Base-by-base conservation (phyloP, 2,113 vertebrate species). In the Fulica atra region DNA sequence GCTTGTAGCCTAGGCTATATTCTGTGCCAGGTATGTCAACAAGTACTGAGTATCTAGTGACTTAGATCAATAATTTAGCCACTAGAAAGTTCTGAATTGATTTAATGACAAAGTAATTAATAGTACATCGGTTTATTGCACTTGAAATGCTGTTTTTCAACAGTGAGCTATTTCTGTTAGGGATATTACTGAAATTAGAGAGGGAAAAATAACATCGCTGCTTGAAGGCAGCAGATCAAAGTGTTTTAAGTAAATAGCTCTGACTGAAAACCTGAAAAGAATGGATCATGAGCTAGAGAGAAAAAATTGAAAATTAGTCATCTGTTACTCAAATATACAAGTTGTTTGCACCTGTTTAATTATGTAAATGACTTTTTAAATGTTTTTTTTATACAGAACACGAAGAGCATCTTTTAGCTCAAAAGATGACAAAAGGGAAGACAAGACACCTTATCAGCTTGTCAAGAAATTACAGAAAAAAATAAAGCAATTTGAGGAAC, bases 391-490 rank as follows among this genome's bases (percentile, higher is more conserved):
- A 96, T 97, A n/a, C 97, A 99, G 99, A 97, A 99, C 99, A 66
- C 98, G 99, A 94, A 98, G 99, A 97, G 98, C 99, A 78, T 99
- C 99, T 6, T 99, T 99, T 92, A 98, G 98, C 97, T 99, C 98
- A 92, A 99, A 99, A 98, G 99, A 99, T 97, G 98, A 99, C n/a
- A 98, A 98, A 98, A 98, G 98, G 97, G 99, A 98, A 96, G 99
- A 99, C 57, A 98, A 98, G 17, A 98, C 99, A 90, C 99, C 98
- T 21, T 99, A 99, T 96, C 99, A 99, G 83, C 98, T 99, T 97
- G 99, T 99, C 92, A 99, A 99, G 97, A 99, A 99, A 97, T 98
- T 99, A 77, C 99, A 99, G 96, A 99, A 99, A 98, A 99, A 99
- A 98, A 99, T 99, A 82, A 99, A 99, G 76, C 99, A 99, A 96